Evolutionary conservation across 2,113 vertebrate genomes (phyloP), one percentile per base, ranked within the genome.

Genomic region (Lates calcarifer): DNA sequence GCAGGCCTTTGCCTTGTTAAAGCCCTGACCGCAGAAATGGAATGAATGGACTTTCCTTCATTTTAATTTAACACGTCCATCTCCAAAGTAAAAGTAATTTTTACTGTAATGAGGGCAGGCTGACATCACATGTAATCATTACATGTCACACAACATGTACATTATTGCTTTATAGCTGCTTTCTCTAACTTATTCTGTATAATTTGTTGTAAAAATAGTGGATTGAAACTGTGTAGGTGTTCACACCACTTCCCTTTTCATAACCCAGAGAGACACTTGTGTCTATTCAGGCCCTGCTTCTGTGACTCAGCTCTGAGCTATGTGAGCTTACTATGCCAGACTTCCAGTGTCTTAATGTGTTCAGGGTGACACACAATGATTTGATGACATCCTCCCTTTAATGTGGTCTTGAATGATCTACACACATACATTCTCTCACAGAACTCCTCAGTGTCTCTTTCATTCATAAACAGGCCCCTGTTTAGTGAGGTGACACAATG

Each of bases 401-500:
- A 63, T 56, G 43, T 72, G 28, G 61, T 63, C 56, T 57, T 20
- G 20, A 47, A 33, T 28, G 11, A 31, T 65, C 45, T 26, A 39
- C 77, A 71, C 47, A 65, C 66, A 24, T 53, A 14, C n/a, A 51
- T 47, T 67, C 18, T 20, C 39, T 60, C n/a, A 77, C 4, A 29
- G 18, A 35, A 3, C 20, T 41, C 4, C 31, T 72, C 43, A 35
- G n/a, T 65, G 0, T 22, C 41, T 55, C 31, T 29, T 14, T 70
- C 26, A 53, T 65, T 65, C 37, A 70, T 64, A 55, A 76, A 74
- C 45, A n/a, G 13, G 39, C 0, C 45, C 68, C 76, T 79, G 61
- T 86, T 73, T 68, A 41, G 35, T 24, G 31, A 75, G 58, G 45
- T 29, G 61, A 81, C 35, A 89, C 89, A 84, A 76, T 67, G 71